Conservation (phyloP, 1,140 invertebrate genomes). For the Listronotus bonariensis region DNA sequence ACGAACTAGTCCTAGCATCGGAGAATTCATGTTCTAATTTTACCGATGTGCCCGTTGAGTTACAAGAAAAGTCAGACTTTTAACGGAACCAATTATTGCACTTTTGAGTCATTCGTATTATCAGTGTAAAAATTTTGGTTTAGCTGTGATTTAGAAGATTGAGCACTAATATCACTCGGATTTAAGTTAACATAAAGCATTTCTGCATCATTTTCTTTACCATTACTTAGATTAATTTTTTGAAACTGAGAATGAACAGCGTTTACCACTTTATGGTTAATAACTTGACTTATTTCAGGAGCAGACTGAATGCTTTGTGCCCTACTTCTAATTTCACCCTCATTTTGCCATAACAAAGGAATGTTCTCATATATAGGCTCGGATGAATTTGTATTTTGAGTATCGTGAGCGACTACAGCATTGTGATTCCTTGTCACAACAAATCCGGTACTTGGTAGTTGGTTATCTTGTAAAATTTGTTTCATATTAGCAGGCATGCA, state of each 20-base stretch:
- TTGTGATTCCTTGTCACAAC: conserved; percentile 59
- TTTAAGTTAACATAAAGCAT: conserved; percentile 48
- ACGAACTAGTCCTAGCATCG: too few relatives aligned
- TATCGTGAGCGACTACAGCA: conserved; percentile 45
- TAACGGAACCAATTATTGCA: background rate
- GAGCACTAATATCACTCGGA: conserved; percentile 9
- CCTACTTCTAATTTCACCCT: conserved; percentile 60
- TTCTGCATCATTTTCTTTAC: conserved; percentile 41
- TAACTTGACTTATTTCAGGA: conserved; percentile 60
- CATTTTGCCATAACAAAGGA: conserved; percentile 66
- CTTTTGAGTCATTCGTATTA: background rate
- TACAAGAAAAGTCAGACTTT: too few relatives aligned
- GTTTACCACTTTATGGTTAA: conserved; percentile 48
- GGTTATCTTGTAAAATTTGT: conserved; percentile 53
- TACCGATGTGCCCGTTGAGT: too few relatives aligned
- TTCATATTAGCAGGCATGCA: conserved; percentile 61
- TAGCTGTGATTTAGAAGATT: too few relatives aligned
- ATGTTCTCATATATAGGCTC: conserved; percentile 83
- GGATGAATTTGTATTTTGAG: conserved; percentile 55
- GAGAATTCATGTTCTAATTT: too few relatives aligned
- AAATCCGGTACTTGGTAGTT: conserved; percentile 57
- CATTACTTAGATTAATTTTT: conserved; percentile 32
- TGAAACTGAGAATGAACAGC: conserved; percentile 45
- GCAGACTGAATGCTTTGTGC: conserved; percentile 71
- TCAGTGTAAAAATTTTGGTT: too few relatives aligned